Percentiles rank a stretch among this genome's conserved stretches.
phyloP scores from a whole-genome alignment of 35 echinoderm and acorn worm genomes.

The Apostichopus japonicus region DNA sequence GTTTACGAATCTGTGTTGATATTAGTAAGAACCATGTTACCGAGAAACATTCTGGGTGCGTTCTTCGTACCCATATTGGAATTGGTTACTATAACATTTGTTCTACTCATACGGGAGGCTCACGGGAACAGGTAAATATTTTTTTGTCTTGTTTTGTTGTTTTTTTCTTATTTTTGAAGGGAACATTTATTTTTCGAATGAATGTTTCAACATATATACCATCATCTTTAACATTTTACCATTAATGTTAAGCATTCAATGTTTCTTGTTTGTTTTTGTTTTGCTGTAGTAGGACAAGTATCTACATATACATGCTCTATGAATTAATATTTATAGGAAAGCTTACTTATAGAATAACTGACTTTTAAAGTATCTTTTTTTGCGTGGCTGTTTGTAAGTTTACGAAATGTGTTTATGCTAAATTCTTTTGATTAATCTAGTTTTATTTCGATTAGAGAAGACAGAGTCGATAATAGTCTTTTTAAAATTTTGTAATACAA shows the following conservation, averaged over 20 bases:
- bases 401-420: too few species aligned
- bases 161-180: neutral
- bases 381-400: too few species aligned
- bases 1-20: neutral
- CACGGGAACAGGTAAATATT: neutral
- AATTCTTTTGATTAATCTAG: too few species aligned
- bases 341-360: too few species aligned
- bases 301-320: too few species aligned
- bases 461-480: too few species aligned
- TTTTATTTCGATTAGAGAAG: too few species aligned
- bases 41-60: neutral
- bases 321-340: too few species aligned
- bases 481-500: too few species aligned
- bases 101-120: neutral
- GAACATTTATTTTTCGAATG: neutral
- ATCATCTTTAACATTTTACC: neutral
- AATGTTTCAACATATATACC: neutral
- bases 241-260: neutral
- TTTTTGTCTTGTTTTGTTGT: neutral
- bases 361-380: too few species aligned
- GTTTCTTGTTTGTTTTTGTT: neutral
- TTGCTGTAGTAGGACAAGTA: too few species aligned
- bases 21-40: neutral
- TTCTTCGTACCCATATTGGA: neutral
- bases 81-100: neutral